Evolutionary conservation across 2,797 vertebrate genomes (phyloP).

Genomic region (Protosalanx chinensis): DNA sequence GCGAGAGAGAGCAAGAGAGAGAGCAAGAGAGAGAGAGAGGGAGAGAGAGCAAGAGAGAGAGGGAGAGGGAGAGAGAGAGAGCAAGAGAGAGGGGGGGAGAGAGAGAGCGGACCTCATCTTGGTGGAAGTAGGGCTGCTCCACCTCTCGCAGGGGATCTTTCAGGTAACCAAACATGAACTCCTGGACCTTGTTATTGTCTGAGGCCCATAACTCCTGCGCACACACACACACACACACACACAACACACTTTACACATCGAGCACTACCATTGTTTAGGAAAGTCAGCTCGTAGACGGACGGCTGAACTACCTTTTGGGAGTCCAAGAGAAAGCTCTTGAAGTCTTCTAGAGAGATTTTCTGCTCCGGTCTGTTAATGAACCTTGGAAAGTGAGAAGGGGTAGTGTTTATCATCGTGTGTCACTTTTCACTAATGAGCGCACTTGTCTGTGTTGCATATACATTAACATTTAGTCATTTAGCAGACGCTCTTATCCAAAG

Average conservation of each 20-base stretch:
- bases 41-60: not conserved
- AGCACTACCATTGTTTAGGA: not conserved
- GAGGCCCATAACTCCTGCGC: constrained; percentile 89
- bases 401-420: constrained; percentile 21
- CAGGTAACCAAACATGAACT: constrained; percentile 93
- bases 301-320: constrained; percentile 83
- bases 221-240: no score
- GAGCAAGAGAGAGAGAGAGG: not conserved
- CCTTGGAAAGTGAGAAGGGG: constrained; percentile 62
- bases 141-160: constrained; percentile 94
- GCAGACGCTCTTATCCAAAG: no score
- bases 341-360: constrained; percentile 83
- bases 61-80: not conserved
- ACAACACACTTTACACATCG: constrained; percentile 15
- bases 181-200: constrained; percentile 84
- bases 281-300: not conserved
- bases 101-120: constrained; percentile 80
- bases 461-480: no score
- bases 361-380: constrained; percentile 82
- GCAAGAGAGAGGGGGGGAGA: not conserved
- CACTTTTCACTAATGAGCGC: not conserved
- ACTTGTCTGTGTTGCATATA: not conserved
- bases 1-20: not conserved
- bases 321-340: constrained; percentile 88
- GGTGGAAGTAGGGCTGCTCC: constrained; percentile 89